Evolutionary conservation across 2,113 vertebrate genomes (phyloP), one percentile per base, ranked within the genome.

Genomic region (Pongo abelii): DNA sequence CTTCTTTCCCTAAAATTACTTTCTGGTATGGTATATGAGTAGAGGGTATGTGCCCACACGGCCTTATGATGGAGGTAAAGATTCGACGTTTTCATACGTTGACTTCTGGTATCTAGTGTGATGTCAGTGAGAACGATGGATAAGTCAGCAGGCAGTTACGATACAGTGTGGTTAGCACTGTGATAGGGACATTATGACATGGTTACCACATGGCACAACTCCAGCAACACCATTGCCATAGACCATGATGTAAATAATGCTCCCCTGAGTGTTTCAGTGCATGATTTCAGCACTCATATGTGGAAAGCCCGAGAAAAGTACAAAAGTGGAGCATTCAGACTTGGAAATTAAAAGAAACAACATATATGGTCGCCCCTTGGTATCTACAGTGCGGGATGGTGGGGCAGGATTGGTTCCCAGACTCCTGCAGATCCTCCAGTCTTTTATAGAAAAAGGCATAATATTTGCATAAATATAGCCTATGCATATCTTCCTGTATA

Each of bases 181-280:
- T 3, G 22, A 35, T 7, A 46, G 35, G 52, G 84, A 40, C 13
- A 5, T 13, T 8, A 16, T 23, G 61, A 52, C 18, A 3, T 18
- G 61, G 20, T 52, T 50, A 10, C 22, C 30, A 12, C 14, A 2
- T 9, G 9, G 6, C 11, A 11, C 55, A 84, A 18, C 27, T 57
- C 13, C 14, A 89, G 27, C 6, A 38, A 20, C 52, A 8, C 18
- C 59, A 52, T 46, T 50, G 50, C 35, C 10, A 20, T 0, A 40
- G 11, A 59, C 20, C 4, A 1, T 22, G 20, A 35, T 3, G 27
- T 69, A 74, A 80, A 77, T 3, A 59, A 30, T 0, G 0, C 2
- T 23, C 14, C 2, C 18, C 43, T 18, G 40, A 14, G 7, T 20
- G 40, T 35, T 9, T 38, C 61, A 75, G 70, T 20, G 3, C 2